Percentiles rank a stretch among this genome's conserved stretches.
phyloP scores from a whole-genome alignment of 2,797 vertebrate species.

The Lerista edwardsae region DNA sequence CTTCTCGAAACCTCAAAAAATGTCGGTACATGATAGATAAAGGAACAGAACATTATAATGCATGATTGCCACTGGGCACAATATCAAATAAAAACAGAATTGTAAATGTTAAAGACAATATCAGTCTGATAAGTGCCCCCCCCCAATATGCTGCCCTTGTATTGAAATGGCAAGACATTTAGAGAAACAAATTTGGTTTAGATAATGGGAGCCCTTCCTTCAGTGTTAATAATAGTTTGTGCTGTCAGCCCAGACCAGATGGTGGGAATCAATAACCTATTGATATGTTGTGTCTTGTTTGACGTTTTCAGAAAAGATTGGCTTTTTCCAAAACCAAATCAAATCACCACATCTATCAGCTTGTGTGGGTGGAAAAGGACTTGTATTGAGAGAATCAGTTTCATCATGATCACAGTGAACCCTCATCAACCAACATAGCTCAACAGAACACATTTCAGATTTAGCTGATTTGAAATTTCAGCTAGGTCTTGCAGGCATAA shows the following conservation, averaged over 20 bases:
- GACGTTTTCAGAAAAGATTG: neutral
- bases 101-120: slow-evolving; percentile 22
- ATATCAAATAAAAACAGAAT: slow-evolving; percentile 19
- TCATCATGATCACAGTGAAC: neutral
- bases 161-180: slow-evolving; percentile 28
- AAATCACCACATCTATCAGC: neutral
- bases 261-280: slow-evolving; percentile 9
- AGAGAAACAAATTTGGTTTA: slow-evolving; percentile 25
- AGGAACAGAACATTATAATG: neutral
- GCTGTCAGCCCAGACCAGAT: slow-evolving; percentile 10
- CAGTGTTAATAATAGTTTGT: neutral
- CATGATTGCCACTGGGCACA: neutral
- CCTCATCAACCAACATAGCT: neutral
- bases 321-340: neutral
- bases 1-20: neutral
- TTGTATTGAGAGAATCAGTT: neutral
- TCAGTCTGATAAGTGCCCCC: neutral
- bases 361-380: neutral
- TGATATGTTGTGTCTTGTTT: neutral
- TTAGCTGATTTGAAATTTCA: neutral
- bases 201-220: slow-evolving; percentile 12
- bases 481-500: neutral
- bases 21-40: neutral
- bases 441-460: neutral
- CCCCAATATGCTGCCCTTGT: neutral